phyloP scores from a whole-genome alignment of 2,797 vertebrate species.

The Notoglanidium macrostoma region DNA sequence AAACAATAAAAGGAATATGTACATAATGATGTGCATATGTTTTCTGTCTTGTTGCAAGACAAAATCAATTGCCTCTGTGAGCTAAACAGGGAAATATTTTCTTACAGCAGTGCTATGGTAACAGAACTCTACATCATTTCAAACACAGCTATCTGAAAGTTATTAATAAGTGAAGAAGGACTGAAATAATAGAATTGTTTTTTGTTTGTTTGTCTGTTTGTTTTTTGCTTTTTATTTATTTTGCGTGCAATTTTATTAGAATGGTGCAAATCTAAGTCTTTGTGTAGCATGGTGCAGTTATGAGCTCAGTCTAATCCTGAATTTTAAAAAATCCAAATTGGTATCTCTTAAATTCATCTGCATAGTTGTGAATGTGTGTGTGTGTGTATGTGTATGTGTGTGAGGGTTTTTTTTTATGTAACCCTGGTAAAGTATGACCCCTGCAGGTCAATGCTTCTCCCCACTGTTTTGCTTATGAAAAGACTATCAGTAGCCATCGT shows the following conservation, averaged over 20 bases:
- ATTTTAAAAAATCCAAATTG: neutral
- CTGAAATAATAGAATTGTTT: slow-evolving; percentile 25
- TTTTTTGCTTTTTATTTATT: neutral
- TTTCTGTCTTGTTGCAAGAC: slow-evolving; percentile 50
- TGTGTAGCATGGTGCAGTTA: neutral
- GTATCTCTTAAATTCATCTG: neutral
- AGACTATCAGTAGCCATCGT: neutral
- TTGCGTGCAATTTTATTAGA: neutral
- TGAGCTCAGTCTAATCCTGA: neutral
- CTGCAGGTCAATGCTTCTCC: slow-evolving; percentile 63
- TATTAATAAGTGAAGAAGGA: slow-evolving; percentile 3
- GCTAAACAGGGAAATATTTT: slow-evolving; percentile 53
- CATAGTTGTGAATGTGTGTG: slow-evolving; percentile 19
- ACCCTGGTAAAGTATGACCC: slow-evolving; percentile 71
- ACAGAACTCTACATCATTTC: slow-evolving; percentile 27
- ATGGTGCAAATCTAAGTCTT: neutral
- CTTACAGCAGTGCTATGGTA: slow-evolving; percentile 30
- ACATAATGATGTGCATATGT: slow-evolving; percentile 50
- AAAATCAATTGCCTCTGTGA: slow-evolving; percentile 51
- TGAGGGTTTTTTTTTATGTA: slow-evolving; percentile 25
- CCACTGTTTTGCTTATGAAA: slow-evolving; percentile 20
- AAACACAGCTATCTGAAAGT: slow-evolving; percentile 8
- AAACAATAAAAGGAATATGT: slow-evolving; percentile 58
- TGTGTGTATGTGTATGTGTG: slow-evolving; percentile 15
- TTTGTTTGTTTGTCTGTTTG: slow-evolving; percentile 18